Conservation (phyloP, 2,888 invertebrate species). For the Scrobipalpa atriplicella region DNA sequence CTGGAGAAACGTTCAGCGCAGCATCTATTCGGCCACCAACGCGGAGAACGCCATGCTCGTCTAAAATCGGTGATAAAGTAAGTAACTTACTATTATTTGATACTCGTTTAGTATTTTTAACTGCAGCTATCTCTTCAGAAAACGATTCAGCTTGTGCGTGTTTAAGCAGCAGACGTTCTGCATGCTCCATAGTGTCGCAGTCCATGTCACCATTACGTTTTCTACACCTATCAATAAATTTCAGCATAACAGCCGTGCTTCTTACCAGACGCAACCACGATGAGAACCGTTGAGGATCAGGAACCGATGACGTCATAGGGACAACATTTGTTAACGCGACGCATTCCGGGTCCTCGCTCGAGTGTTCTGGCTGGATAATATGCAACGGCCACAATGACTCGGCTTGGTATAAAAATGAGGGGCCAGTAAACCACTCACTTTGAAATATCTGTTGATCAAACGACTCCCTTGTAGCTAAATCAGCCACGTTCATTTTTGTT, state of each 20-base stretch:
- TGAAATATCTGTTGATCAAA: not conserved
- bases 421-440: constrained; percentile 29
- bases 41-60: constrained; percentile 32
- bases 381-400: not conserved
- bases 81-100: constrained; percentile 18
- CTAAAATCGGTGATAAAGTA: constrained; percentile 34
- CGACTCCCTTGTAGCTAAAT: constrained; percentile 26
- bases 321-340: not conserved
- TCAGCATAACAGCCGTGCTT: constrained; percentile 24
- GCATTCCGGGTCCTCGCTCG: not conserved
- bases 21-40: constrained; percentile 34
- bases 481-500: constrained; percentile 30
- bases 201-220: not conserved
- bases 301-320: not conserved
- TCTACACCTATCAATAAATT: constrained; percentile 24
- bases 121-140: constrained; percentile 9
- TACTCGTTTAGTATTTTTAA: constrained; percentile 22
- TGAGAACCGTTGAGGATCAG: constrained; percentile 30
- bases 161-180: constrained; percentile 25
- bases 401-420: constrained; percentile 15
- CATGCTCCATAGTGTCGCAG: constrained; percentile 11
- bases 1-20: constrained; percentile 26
- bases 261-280: constrained; percentile 30
- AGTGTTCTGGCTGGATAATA: not conserved
- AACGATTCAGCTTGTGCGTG: constrained; percentile 29